Base-by-base conservation (phyloP, 2,113 vertebrate species). In the Copsychus sechellarum region DNA sequence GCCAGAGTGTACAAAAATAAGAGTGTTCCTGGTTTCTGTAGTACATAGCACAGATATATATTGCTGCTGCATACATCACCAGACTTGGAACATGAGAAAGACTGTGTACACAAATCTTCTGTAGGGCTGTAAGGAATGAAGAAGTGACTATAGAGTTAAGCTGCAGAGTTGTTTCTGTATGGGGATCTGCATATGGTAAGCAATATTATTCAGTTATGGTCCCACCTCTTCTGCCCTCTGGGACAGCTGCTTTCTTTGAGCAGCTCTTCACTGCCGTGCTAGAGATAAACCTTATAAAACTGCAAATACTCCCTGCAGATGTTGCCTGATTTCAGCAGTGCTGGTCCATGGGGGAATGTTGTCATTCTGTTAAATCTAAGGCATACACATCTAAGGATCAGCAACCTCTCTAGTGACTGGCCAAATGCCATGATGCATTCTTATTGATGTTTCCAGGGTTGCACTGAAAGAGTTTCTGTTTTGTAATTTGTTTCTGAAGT, bases 321-420 rank as follows among this genome's bases (percentile, higher is more conserved):
- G 61, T 54, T 95, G 79, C 79, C 61, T 69, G 45, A 85, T 88
- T 94, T 84, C 57, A 45, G 70, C 40, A 90, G 26, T 67, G 84
- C 43, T 74, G 65, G 24, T 70, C 69, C 57, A 4, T 22, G 14
- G 73, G 42, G 88, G 9, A 76, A 53, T 28, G 29, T 23, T 90
- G 85, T 82, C 61, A 24, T 72, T 79, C 53, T 74, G 24, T 62
- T 74, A 71, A 62, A 67, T 90, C 67, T 73, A 57, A 80, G 53
- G 28, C 60, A 9, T 25, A 33, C 33, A 54, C 60, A 54, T 72
- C 56, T 89, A 61, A 80, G 43, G 65, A 84, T 82, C 51, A 79
- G 56, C 72, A 78, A 1, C 65, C 62, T 18, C 69, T 83, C 82
- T 73, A 81, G 91, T 87, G 82, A 80, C 88, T 61, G 82, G 65